Evolutionary conservation across 2,888 invertebrate species (phyloP).

Genomic region (Campoplex nolae): DNA sequence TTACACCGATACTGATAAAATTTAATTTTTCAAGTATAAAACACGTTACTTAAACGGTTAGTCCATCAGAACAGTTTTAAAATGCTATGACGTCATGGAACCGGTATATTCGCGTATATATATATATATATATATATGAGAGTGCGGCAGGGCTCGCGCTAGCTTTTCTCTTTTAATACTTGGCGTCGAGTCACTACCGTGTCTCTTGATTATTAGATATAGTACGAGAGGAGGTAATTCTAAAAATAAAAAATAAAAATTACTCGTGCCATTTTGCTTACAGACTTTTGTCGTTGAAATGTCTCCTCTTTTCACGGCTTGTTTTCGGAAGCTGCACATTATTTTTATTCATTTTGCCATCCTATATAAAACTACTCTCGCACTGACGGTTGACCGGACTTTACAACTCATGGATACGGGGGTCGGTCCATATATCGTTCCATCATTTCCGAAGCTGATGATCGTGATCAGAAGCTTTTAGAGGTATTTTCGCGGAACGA

Average conservation of each 20-base stretch:
- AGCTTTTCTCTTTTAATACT: too few species aligned
- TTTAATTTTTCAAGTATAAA: too few species aligned
- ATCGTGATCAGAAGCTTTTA: constrained; percentile 42
- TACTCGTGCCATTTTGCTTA: neutral
- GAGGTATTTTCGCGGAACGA: constrained; percentile 20
- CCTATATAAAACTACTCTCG: neutral
- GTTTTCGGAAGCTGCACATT: neutral
- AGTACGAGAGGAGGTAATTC: neutral
- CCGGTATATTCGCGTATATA: too few species aligned
- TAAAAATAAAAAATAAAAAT: neutral
- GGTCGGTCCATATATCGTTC: constrained; percentile 24
- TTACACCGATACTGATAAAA: neutral
- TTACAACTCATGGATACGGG: neutral
- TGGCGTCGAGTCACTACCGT: too few species aligned
- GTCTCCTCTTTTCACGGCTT: neutral
- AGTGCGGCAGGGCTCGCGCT: too few species aligned
- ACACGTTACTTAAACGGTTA: too few species aligned
- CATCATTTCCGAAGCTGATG: constrained; percentile 52
- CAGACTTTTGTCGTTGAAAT: neutral
- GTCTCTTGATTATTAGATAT: too few species aligned
- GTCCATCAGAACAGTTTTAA: too few species aligned
- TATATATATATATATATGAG: too few species aligned
- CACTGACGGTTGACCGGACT: neutral
- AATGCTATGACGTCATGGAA: too few species aligned
- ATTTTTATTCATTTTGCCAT: neutral